Evolutionary conservation across 2,888 invertebrate genomes (phyloP).

Genomic region (Ormyrus pomaceus): DNA sequence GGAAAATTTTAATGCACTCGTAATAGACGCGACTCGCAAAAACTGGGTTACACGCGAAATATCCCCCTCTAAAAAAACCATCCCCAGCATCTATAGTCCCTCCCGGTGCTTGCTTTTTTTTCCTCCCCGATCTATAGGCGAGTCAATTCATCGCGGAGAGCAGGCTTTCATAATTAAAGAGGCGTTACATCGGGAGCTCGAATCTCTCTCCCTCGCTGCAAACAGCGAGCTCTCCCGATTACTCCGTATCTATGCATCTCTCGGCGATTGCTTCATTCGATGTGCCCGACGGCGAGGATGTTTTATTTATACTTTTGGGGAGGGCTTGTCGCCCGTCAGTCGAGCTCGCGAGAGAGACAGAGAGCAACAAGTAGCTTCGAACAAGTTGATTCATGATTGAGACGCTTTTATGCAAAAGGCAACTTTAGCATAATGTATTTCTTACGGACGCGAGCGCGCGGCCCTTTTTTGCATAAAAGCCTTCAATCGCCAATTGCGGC

Average conservation of each 20-base stretch:
- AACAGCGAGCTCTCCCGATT: constrained; percentile 19
- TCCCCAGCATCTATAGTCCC: too few species aligned
- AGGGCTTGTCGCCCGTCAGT: neutral
- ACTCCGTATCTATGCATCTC: neutral
- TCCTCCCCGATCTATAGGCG: too few species aligned
- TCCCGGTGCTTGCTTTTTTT: too few species aligned
- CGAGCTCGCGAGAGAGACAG: neutral
- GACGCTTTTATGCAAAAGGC: neutral
- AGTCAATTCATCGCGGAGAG: too few species aligned
- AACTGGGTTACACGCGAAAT: neutral
- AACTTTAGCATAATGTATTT: constrained; percentile 6
- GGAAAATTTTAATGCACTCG: too few species aligned
- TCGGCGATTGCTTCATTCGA: too few species aligned
- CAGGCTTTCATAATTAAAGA: constrained; percentile 23
- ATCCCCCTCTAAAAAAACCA: too few species aligned
- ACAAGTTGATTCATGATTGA: constrained; percentile 10
- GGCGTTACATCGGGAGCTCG: neutral
- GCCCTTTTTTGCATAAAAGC: too few species aligned
- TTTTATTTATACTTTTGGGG: neutral
- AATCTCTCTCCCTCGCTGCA: neutral
- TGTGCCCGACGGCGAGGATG: neutral
- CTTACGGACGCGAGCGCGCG: too few species aligned
- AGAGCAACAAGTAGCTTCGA: constrained; percentile 20
- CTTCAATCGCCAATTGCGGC: too few species aligned
- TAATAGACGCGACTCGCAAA: neutral